Base-by-base conservation (phyloP, 2,888 invertebrate species). In the Sympetrum striolatum region DNA sequence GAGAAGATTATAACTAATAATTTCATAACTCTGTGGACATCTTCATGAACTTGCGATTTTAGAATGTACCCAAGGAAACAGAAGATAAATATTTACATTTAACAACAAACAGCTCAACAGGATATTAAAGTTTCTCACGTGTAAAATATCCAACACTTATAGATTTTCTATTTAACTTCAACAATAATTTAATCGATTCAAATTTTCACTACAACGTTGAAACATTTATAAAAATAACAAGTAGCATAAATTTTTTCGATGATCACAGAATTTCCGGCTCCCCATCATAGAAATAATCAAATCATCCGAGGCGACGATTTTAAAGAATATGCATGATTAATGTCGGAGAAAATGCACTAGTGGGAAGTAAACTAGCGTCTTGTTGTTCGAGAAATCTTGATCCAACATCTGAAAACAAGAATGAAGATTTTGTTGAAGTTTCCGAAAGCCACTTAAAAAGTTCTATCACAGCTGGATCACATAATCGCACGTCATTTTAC, bases 21-120 rank as follows among this genome's bases (percentile, higher is more conserved):
- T 60, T 35, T 60, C 35, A 35, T 82, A 53, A 58, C 37, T 35
- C 37, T n/a, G 22, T 60, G n/a, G 31, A 60, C 86, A 86, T 35
- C 25, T 82, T 35, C 0, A 18, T 22, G 15, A 86, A 37, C 18
- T 53, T 18, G 18, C 18, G 2, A 18, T 18, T 44, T 31, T 82
- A n/a, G 10, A 60, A 58, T 60, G 86, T 60, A 60, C n/a, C 86
- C 86, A 60, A 22, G 86, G 86, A 60, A 39, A 86, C 86, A 22
- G 64, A 6, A 58, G 53, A 22, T 86, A n/a, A 37, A 53, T 15
- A 22, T 86, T 60, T 58, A 22, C 31, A 39, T 64, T 22, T 5
- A 86, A n/a, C 22, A 18, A 86, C 37, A 53, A 35, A 60, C 35
- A 35, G 22, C 0, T 22, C 37, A 3, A 80, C n/a, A 37, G n/a